Base-by-base conservation (phyloP, 2,797 vertebrate genomes). In the Chromobotia macracanthus region DNA sequence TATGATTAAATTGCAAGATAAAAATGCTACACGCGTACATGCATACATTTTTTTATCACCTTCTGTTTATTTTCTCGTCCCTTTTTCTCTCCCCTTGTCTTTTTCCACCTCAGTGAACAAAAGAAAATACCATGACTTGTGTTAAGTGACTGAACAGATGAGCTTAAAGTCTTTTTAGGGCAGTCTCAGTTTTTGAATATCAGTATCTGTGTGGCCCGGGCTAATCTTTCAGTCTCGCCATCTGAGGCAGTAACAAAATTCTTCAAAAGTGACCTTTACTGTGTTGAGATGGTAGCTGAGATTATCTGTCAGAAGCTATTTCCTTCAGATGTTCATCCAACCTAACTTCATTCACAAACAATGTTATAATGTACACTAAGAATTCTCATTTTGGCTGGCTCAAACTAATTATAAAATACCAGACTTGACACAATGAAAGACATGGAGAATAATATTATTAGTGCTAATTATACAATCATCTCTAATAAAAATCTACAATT, bases 41-140 rank as follows among this genome's bases (percentile, higher is more conserved):
- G 15, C 84, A 80, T 87, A 81, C 65, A 87, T 91, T 85, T 86
- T n/a, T 90, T 89, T 86, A 88, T 85, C 82, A 85, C 80, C 65
- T 60, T 88, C 82, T 86, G 85, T 91, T 91, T 89, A 80, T 89
- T 89, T 87, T 84, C 67, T 87, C 83, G n/a, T 63, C 74, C 16
- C 25, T 82, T 50, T 41, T 75, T 72, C 63, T 60, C 38, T 67
- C 13, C 35, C 21, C 28, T 5, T 31, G 12, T 75, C 67, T 72
- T 87, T 89, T 86, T 85, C 83, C 83, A 82, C 84, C 76, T 89
- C 87, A 90, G 85, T 85, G 72, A 87, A 86, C 53, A 81, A 82
- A 86, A 88, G 56, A 75, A 69, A 71, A 64, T 72, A 23, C 23
- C 16, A 46, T 6, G 1, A 25, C 35, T 25, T 23, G 23, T 78